Evolutionary conservation across 2,113 vertebrate genomes (phyloP).

Genomic region (Gymnobelideus leadbeateri): DNA sequence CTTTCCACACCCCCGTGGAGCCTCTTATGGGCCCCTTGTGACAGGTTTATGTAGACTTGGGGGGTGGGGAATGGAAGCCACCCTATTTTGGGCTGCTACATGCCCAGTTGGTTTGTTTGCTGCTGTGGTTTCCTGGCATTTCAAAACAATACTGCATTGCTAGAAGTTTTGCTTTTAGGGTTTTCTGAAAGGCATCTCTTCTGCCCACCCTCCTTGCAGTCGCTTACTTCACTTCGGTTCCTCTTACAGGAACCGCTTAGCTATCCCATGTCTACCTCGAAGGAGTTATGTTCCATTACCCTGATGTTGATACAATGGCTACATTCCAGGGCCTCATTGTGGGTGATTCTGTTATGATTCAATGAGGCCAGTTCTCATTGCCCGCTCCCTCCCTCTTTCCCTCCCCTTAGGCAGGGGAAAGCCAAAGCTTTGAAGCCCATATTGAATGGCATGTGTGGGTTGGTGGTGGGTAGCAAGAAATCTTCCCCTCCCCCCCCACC

Average conservation of each 20-base stretch:
- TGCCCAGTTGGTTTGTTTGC: slow-evolving; percentile 75
- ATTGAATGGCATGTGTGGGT: slow-evolving; percentile 53
- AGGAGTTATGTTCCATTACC: slow-evolving; percentile 68
- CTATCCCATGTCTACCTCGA: slow-evolving; percentile 57
- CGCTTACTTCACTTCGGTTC: slow-evolving; percentile 45
- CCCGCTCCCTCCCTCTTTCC: not conserved
- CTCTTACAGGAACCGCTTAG: slow-evolving; percentile 46
- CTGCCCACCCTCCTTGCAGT: slow-evolving; percentile 60
- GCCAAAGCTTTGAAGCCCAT: slow-evolving; percentile 58
- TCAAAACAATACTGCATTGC: slow-evolving; percentile 68
- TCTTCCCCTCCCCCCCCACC: not conserved
- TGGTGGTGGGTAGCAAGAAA: slow-evolving; percentile 19
- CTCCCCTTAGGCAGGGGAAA: slow-evolving; percentile 49
- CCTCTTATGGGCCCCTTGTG: not conserved
- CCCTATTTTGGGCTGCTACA: slow-evolving; percentile 59
- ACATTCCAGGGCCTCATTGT: slow-evolving; percentile 63
- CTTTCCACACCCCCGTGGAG: not conserved
- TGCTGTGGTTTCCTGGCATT: slow-evolving; percentile 72
- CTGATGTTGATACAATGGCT: slow-evolving; percentile 69
- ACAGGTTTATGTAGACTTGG: slow-evolving; percentile 66
- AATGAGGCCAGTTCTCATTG: slow-evolving; percentile 56
- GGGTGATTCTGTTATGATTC: slow-evolving; percentile 70
- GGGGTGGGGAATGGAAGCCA: slow-evolving; percentile 33
- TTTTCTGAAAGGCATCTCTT: slow-evolving; percentile 66
- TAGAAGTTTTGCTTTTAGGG: slow-evolving; percentile 63